phyloP scores from a whole-genome alignment of 2,888 invertebrate genomes.

The Argyresthia goedartella region DNA sequence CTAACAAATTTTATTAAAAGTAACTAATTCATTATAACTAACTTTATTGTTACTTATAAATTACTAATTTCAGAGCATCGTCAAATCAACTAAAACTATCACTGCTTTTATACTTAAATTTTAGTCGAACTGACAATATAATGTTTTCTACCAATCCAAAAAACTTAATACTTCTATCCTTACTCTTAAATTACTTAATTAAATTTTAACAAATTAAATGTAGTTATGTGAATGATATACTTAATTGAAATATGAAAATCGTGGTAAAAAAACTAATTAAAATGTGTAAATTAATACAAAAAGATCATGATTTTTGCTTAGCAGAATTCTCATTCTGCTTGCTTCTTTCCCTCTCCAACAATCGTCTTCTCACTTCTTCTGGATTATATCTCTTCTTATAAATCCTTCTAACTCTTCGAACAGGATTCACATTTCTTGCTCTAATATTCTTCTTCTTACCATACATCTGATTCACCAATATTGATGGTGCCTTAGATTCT shows the following conservation, averaged over 20 bases:
- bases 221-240: neutral
- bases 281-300: neutral
- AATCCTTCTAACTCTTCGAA: constrained; percentile 54
- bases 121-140: constrained; percentile 54
- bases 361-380: constrained; percentile 60
- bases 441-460: constrained; percentile 41
- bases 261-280: neutral
- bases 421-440: constrained; percentile 46
- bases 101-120: constrained; percentile 17
- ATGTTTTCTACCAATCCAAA: constrained; percentile 19
- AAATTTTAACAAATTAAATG: too few species aligned
- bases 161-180: neutral
- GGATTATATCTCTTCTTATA: constrained; percentile 61
- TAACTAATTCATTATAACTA: neutral
- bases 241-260: neutral
- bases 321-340: constrained; percentile 18
- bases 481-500: constrained; percentile 29
- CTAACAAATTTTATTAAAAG: too few species aligned
- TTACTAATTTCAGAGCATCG: constrained; percentile 26
- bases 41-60: neutral
- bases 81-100: constrained; percentile 46
- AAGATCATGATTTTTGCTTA: constrained; percentile 1
- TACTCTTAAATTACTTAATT: too few species aligned
- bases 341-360: constrained; percentile 52
- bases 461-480: constrained; percentile 27